These are phyloP conservation scores for Chouioia cunea DNA, from an alignment of 2,888 invertebrate genomes.

Conservation along the genomic window DNA sequence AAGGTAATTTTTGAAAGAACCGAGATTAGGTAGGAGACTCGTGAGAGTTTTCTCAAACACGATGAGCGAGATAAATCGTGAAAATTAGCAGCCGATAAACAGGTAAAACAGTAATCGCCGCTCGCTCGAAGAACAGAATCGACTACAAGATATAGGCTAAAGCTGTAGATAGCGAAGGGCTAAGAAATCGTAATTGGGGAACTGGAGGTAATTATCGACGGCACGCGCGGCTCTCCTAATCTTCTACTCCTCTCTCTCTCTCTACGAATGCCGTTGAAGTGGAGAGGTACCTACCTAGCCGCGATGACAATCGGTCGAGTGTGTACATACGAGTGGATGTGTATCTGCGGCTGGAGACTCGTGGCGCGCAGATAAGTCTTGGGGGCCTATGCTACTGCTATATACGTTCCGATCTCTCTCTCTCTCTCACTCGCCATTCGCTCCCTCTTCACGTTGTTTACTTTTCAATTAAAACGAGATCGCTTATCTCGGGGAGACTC, in stretches of 20 bases:
- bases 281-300: conserved; percentile 2
- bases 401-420: conserved; percentile 5
- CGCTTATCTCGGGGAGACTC: conserved; percentile 20
- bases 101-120: not conserved
- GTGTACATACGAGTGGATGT: conserved; percentile 20
- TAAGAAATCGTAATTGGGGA: conserved; percentile 43
- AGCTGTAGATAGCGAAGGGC: too few relatives aligned
- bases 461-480: conserved; percentile 45
- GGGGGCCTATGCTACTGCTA: not conserved
- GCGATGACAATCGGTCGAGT: conserved; percentile 45
- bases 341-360: conserved; percentile 11
- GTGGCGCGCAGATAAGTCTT: conserved; percentile 21
- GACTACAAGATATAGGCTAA: not conserved
- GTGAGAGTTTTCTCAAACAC: too few relatives aligned
- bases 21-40: too few relatives aligned
- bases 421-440: too few relatives aligned
- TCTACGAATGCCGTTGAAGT: conserved; percentile 18
- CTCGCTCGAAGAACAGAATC: not conserved
- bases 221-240: conserved; percentile 44
- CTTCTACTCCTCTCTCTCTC: conserved; percentile 16
- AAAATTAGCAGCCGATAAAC: too few relatives aligned
- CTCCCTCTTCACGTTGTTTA: conserved; percentile 27
- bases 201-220: conserved; percentile 41
- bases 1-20: too few relatives aligned
- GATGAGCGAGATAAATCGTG: too few relatives aligned